A percentile compares a stretch with the other conserved stretches of the same genome.
phyloP scores from a whole-genome alignment of 2,888 invertebrate species.

The Rutpela maculata region DNA sequence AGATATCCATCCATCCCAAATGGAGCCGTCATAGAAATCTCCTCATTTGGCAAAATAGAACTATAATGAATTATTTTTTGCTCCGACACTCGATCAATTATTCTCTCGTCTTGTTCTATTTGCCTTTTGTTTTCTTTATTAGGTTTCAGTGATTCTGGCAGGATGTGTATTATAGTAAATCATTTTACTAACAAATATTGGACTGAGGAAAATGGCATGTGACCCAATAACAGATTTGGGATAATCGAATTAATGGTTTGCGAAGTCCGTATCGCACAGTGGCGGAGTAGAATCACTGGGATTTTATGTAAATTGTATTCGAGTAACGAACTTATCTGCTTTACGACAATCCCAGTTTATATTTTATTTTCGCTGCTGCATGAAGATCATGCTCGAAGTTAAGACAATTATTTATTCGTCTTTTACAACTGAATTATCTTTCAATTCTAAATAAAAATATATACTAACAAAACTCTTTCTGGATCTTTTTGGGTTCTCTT shows the following conservation, averaged over 20 bases:
- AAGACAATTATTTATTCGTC: conserved; percentile 3
- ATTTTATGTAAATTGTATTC: conserved; percentile 43
- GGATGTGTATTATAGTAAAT: conserved; percentile 37
- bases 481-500: not conserved
- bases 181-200: conserved; percentile 25
- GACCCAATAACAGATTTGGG: conserved; percentile 41
- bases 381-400: not conserved
- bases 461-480: not conserved
- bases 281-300: conserved; percentile 22
- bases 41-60: no score
- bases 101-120: not conserved
- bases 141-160: conserved; percentile 19
- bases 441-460: not conserved
- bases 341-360: conserved; percentile 9
- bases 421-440: not conserved
- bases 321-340: conserved; percentile 26
- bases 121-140: conserved; percentile 25
- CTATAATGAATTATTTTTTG: no score
- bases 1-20: no score
- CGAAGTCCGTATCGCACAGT: conserved; percentile 30
- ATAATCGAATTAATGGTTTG: conserved; percentile 40
- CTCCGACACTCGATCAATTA: not conserved
- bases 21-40: no score
- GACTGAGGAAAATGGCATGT: conserved; percentile 29
- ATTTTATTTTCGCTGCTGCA: conserved; percentile 19